phyloP scores from a whole-genome alignment of 2,888 invertebrate species.

The Philereme transversata region DNA sequence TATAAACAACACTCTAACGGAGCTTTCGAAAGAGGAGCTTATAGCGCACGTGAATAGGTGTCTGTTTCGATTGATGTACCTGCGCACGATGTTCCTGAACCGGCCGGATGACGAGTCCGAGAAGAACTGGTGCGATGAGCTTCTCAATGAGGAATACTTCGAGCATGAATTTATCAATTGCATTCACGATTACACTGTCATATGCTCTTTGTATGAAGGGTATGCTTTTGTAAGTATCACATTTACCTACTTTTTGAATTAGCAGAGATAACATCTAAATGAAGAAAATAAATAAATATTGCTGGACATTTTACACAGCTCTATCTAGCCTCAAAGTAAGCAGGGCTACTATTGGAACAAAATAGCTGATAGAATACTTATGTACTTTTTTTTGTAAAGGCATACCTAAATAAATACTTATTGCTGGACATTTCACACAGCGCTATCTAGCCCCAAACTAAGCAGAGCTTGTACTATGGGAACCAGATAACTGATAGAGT shows the following conservation, averaged over 20 bases:
- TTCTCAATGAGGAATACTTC: conserved; percentile 45
- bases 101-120: conserved; percentile 39
- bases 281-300: no score
- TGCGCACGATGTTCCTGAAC: conserved; percentile 47
- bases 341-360: no score
- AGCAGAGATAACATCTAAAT: no score
- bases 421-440: no score
- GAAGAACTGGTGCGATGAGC: conserved; percentile 36
- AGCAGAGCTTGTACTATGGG: no score
- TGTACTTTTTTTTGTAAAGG: no score
- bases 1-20: conserved; percentile 36
- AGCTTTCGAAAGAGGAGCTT: conserved; percentile 45
- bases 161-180: conserved; percentile 42
- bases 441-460: no score
- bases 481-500: no score
- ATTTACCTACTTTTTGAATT: neutral
- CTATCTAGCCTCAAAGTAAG: no score
- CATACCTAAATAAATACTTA: no score
- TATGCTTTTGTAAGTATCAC: conserved; percentile 66
- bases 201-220: conserved; percentile 53
- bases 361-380: no score
- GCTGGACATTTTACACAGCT: no score
- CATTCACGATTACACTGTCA: conserved; percentile 50
- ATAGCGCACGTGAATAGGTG: conserved; percentile 40
- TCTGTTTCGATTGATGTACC: conserved; percentile 51